Evolutionary conservation across 1,140 invertebrate genomes (phyloP).

Genomic region (Maconellicoccus hirsutus): DNA sequence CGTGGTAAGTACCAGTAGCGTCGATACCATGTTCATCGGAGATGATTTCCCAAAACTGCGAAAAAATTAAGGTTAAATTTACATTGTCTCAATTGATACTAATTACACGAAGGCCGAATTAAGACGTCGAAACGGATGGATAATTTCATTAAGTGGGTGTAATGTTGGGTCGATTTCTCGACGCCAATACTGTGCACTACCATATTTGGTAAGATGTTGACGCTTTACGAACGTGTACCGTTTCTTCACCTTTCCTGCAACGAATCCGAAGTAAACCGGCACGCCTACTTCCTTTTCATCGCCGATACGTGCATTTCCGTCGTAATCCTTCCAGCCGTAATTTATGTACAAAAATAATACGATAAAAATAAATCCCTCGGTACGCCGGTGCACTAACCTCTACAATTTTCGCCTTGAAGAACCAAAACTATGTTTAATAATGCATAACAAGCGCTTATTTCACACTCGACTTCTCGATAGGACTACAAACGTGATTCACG

Average conservation of each 20-base stretch:
- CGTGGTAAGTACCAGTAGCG: slow-evolving; percentile 45
- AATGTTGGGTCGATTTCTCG: no score
- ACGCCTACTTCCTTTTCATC: background rate
- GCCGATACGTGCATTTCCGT: slow-evolving; percentile 2
- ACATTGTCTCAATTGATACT: no score
- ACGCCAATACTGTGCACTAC: background rate
- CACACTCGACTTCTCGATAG: background rate
- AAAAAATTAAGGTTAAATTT: slow-evolving; percentile 14
- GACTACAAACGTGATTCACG: background rate
- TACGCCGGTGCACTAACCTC: background rate
- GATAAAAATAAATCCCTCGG: background rate
- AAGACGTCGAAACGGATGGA: no score
- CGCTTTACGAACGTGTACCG: background rate
- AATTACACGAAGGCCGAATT: no score
- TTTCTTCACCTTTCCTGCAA: background rate
- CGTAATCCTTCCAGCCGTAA: background rate
- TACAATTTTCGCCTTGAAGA: background rate
- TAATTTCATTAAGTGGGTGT: no score
- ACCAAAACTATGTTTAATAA: background rate
- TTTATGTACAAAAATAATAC: background rate
- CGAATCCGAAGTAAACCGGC: background rate
- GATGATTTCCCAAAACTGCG: slow-evolving; percentile 46
- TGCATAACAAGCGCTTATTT: background rate
- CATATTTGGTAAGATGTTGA: background rate
- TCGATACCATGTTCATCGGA: slow-evolving; percentile 54